phyloP scores from a whole-genome alignment of 2,113 vertebrate genomes.

The Atherinomorus stipes region DNA sequence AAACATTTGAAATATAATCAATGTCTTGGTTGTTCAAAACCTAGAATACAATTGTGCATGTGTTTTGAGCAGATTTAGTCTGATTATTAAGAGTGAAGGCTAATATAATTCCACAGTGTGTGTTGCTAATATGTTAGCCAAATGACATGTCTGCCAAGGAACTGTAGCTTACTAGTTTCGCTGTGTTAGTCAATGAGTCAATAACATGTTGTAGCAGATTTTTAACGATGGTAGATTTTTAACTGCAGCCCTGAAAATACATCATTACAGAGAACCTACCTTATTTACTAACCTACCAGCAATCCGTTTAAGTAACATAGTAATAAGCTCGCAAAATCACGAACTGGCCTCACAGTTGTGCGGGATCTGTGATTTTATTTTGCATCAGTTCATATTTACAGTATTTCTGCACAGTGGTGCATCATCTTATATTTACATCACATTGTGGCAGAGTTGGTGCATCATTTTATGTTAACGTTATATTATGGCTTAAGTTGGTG shows the following conservation, averaged over 20 bases:
- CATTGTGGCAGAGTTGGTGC: too few species aligned
- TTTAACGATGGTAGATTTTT: not conserved
- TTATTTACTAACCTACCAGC: not conserved
- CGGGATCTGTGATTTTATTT: too few species aligned
- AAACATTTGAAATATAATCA: slow-evolving; percentile 12
- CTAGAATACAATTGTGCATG: rapidly evolving
- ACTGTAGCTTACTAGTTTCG: not conserved
- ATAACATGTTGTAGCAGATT: not conserved
- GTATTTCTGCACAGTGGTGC: too few species aligned
- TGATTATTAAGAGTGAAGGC: not conserved
- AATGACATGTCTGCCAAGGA: slow-evolving; percentile 26
- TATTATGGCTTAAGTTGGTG: too few species aligned
- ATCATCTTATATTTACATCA: too few species aligned
- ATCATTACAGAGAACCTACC: not conserved
- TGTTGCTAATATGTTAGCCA: slow-evolving; percentile 9
- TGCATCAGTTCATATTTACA: too few species aligned
- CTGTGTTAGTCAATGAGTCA: not conserved
- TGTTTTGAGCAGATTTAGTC: not conserved
- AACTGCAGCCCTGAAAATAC: not conserved
- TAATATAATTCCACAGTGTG: not conserved
- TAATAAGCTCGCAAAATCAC: not conserved
- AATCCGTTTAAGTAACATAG: not conserved
- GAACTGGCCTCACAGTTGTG: not conserved
- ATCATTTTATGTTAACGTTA: not conserved
- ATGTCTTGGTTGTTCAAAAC: not conserved